A percentile compares a stretch with the other conserved stretches of the same genome.
These are phyloP conservation scores for Anastrepha obliqua DNA, from an alignment of 1,140 invertebrate species.

Conservation along the genomic window DNA sequence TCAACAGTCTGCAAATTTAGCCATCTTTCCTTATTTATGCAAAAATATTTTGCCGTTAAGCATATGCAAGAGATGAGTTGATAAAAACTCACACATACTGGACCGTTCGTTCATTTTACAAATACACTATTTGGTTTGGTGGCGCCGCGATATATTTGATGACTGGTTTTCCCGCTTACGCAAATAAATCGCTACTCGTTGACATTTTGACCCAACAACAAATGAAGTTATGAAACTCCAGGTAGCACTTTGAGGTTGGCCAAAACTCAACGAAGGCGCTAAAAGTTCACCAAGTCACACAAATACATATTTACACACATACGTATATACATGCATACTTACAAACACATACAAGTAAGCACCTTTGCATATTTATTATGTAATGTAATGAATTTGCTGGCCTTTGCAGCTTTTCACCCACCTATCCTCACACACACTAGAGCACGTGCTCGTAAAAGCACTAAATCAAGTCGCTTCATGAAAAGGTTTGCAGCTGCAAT, in stretches of 20 bases:
- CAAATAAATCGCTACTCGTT: constrained; percentile 21
- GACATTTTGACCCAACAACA: constrained; percentile 32
- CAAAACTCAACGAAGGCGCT: not conserved
- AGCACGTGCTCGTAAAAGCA: not conserved
- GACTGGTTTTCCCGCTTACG: not conserved
- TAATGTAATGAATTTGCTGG: not conserved
- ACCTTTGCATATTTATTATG: not conserved
- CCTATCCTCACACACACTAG: not conserved
- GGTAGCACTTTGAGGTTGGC: not conserved
- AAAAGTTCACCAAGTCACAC: not conserved
- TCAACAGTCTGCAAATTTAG: no score
- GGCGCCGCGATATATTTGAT: not conserved
- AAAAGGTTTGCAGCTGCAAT: not conserved
- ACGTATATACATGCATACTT: not conserved
- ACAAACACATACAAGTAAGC: not conserved
- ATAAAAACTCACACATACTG: not conserved
- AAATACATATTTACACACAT: not conserved
- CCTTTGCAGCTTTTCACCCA: not conserved
- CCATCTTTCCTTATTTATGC: not conserved
- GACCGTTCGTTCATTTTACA: not conserved
- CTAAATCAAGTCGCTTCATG: not conserved
- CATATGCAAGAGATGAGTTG: not conserved
- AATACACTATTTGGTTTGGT: not conserved
- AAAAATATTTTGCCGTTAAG: not conserved
- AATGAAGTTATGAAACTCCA: constrained; percentile 20